Base-by-base conservation (phyloP, 1,140 invertebrate species). In the Mesaphorura yosii region DNA sequence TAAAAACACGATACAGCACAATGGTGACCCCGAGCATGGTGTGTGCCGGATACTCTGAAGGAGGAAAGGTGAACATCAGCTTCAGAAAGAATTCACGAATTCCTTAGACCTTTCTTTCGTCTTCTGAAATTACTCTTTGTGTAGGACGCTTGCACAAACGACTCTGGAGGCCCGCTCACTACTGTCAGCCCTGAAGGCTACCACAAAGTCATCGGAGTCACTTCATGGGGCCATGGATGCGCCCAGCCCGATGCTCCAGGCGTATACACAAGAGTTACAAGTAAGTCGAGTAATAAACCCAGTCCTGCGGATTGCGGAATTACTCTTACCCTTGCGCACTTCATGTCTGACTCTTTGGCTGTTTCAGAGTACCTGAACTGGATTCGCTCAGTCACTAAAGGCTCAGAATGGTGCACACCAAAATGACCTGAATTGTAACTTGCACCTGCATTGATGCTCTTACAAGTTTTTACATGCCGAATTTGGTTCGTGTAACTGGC, bases 41-140 rank as follows among this genome's bases (percentile, higher is more conserved):
- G 1, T 93, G 89, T 65, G 88, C 89, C 25, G 88, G 89, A 0
- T 88, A 86, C 63, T 81, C 82, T 6, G 81, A 88, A 64, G 89
- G 88, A 1, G 88, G 88, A 1, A 86, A 86, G 41, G 89, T n/a
- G n/a, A n/a, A 93, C 66, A 88, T 88, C 12, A 92, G 88, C 67
- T 88, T 91, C 75, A 84, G 15, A 84, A 68, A 64, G 53, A 60
- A 7, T 25, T 22, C 17, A 42, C n/a, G 17, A 12, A 42, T 6
- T 19, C 23, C 6, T 19, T 10, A 17, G 23, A 19, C 23, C 10
- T 12, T 19, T 42, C 10, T 10, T 42, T 42, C n/a, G 17, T 7
- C 7, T 10, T 6, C 23, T 10, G 40, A 19, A 19, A 42, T 46
- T 46, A 7, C 6, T 46, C 19, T 37, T 37, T 17, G 17, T 37